These are phyloP conservation scores for Sycophaga agraensis DNA, from an alignment of 1,140 invertebrate genomes.

Conservation along the genomic window DNA sequence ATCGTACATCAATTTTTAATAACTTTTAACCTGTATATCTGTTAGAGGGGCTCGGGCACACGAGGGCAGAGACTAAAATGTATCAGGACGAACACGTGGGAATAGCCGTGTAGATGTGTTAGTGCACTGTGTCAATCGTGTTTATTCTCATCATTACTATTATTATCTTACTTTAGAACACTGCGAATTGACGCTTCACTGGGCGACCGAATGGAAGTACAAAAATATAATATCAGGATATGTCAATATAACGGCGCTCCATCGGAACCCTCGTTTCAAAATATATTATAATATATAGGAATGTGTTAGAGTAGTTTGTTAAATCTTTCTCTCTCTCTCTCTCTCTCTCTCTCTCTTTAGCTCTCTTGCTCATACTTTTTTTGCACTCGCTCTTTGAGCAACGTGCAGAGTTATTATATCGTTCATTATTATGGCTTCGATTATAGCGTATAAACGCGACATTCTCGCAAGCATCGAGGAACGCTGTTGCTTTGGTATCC, in stretches of 20 bases:
- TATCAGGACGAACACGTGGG: not conserved
- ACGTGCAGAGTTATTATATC: too few relatives aligned
- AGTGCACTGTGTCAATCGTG: not conserved
- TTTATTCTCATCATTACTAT: not conserved
- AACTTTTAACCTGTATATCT: not conserved
- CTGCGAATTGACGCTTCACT: not conserved
- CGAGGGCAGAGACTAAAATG: not conserved
- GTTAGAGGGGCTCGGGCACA: not conserved
- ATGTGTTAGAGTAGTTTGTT: not conserved
- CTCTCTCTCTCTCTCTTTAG: too few relatives aligned
- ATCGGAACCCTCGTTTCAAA: not conserved
- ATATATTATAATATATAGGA: constrained; percentile 16
- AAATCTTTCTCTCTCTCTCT: not conserved
- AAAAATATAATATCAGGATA: constrained; percentile 50
- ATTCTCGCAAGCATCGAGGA: constrained; percentile 3
- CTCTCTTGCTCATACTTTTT: not conserved
- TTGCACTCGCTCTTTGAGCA: too few relatives aligned
- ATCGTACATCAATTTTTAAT: not conserved
- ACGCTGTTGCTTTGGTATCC: not conserved
- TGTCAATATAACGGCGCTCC: constrained; percentile 34
- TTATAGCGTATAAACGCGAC: too few relatives aligned
- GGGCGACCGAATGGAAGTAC: constrained; percentile 36
- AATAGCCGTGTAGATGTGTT: not conserved
- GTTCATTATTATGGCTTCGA: too few relatives aligned
- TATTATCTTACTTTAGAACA: not conserved